Conservation (phyloP, 2,888 invertebrate species). For the Tanypteryx hageni region DNA sequence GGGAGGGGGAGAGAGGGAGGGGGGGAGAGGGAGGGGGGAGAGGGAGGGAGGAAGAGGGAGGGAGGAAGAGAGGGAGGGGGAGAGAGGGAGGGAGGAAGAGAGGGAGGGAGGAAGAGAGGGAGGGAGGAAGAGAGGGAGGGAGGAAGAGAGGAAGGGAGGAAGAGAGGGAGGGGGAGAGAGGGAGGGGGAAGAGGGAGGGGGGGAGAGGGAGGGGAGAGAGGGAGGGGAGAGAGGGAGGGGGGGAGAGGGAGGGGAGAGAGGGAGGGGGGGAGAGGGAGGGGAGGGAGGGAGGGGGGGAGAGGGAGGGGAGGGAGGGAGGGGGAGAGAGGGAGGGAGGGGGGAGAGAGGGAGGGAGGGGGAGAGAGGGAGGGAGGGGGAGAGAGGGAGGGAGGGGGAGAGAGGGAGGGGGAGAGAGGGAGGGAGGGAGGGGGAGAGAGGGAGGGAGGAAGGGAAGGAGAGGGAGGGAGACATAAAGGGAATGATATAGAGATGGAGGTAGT, state of each 20-base stretch:
- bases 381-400: background rate
- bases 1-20: too few species aligned
- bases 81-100: background rate
- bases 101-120: background rate
- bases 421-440: background rate
- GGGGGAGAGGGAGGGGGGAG: background rate
- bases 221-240: too few species aligned
- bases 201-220: background rate
- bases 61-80: background rate
- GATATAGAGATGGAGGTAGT: background rate
- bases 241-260: background rate
- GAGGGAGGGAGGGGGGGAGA: background rate
- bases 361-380: background rate
- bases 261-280: background rate
- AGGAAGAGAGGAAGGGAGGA: background rate
- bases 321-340: background rate
- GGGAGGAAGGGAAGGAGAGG: background rate
- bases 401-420: background rate
- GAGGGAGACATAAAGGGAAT: background rate
- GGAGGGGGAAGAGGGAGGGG: background rate
- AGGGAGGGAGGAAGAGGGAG: too few species aligned
- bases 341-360: background rate
- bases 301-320: background rate
- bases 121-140: background rate
- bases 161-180: background rate